A percentile compares a stretch with the other conserved stretches of the same genome.
phyloP scores from a whole-genome alignment of 2,888 invertebrate species.

The Xestia xanthographa region DNA sequence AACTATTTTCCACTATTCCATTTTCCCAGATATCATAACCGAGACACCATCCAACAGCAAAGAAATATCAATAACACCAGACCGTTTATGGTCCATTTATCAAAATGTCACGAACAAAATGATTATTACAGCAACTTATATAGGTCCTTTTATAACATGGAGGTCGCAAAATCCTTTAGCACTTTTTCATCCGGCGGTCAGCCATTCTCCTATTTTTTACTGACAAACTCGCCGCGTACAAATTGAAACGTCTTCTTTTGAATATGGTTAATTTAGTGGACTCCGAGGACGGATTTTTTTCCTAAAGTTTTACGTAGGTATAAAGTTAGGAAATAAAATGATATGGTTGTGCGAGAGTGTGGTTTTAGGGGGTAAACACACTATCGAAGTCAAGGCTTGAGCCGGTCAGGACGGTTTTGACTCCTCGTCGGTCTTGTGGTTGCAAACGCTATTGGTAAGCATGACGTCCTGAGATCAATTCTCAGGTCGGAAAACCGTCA shows the following conservation, averaged over 20 bases:
- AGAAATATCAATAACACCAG: slow-evolving; percentile 49
- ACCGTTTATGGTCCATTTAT: slow-evolving; percentile 46
- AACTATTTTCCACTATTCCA: background rate
- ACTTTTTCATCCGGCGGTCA: slow-evolving; percentile 60
- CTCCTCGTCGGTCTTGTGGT: background rate
- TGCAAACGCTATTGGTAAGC: background rate
- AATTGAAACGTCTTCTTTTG: slow-evolving; percentile 80
- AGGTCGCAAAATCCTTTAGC: slow-evolving; percentile 58
- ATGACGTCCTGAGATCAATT: background rate
- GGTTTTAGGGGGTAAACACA: background rate
- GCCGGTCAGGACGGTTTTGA: background rate
- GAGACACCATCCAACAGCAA: background rate
- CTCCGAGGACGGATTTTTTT: slow-evolving; percentile 70
- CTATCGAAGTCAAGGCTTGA: background rate
- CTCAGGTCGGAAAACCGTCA: background rate
- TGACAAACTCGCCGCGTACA: slow-evolving; percentile 65
- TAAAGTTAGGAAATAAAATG: slow-evolving; percentile 70
- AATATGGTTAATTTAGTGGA: slow-evolving; percentile 82
- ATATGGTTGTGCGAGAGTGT: slow-evolving; percentile 30
- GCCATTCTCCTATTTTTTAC: slow-evolving; percentile 64
- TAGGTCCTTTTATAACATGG: slow-evolving; percentile 49
- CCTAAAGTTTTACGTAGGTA: slow-evolving; percentile 70
- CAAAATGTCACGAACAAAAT: slow-evolving; percentile 57
- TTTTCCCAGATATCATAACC: background rate
- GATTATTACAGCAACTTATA: slow-evolving; percentile 54